Base-by-base conservation (phyloP, 2,113 vertebrate species). In the Passer montanus region DNA sequence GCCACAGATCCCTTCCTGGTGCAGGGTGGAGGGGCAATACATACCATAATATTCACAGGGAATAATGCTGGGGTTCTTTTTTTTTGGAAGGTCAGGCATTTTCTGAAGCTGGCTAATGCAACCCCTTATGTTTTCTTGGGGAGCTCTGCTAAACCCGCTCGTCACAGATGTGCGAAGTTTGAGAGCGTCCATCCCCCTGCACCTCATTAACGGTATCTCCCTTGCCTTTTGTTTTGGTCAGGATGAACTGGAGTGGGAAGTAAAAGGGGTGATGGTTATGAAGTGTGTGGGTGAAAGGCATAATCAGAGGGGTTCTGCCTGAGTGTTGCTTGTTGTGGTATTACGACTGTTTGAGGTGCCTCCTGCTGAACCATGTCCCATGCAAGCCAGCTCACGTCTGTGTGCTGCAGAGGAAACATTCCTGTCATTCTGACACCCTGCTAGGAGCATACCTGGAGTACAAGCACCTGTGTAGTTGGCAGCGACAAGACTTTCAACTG, bases 251-350 rank as follows among this genome's bases (percentile, higher is more conserved):
- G 66, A 88, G 78, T 35, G 93, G 76, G 84, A 96, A 87, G 74
- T 73, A 80, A 85, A 95, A 95, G 20, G 68, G 72, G 28, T 77
- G 93, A 85, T 93, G 52, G 55, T 85, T 95, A 88, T 80, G 87
- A 95, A 94, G 91, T 78, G 89, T 84, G 67, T 7, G 59, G 53
- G 33, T 62, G 74, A 96, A 94, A 55, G 75, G 21, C 67, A 77
- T 23, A 87, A 83, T 89, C 81, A 30, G 87, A 90, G 37, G 8
- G n/a, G 52, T 27, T 93, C 64, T 83, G 63, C 31, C 12, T 93
- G 92, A 96, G 87, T 86, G 90, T 87, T 94, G 83, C 69, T 95
- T 87, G 85, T 62, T 91, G 89, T 80, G 75, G 74, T 85, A 63
- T 62, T 89, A 58, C 5, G 50, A 28, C 23, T 89, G 50, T 47